These are phyloP conservation scores for Pseudochromis fuscus DNA, from an alignment of 2,797 vertebrate species.

Conservation along the genomic window DNA sequence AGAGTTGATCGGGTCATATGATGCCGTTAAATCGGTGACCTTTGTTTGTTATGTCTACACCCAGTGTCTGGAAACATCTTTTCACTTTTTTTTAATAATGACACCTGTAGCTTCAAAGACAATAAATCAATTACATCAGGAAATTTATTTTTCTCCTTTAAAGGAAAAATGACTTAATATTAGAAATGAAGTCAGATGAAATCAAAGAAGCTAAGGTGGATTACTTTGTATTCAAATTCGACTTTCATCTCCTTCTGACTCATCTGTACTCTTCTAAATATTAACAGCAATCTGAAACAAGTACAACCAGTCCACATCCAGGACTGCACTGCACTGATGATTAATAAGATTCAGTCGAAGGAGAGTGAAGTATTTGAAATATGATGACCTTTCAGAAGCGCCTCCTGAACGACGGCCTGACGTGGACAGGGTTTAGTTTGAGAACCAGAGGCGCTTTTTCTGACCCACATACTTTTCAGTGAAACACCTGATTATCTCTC, in stretches of 20 bases:
- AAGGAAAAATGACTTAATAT: not conserved
- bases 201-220: not conserved
- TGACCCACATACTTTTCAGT: not conserved
- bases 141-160: not conserved
- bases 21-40: not conserved
- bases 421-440: not conserved
- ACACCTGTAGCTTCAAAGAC: too few relatives aligned
- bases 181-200: not conserved
- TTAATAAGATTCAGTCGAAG: conserved; percentile 17
- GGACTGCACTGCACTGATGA: not conserved
- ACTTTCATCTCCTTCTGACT: conserved; percentile 28
- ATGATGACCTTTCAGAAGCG: conserved; percentile 7
- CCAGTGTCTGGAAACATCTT: not conserved
- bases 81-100: too few relatives aligned
- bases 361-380: conserved; percentile 22
- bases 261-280: conserved; percentile 37
- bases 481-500: conserved; percentile 19
- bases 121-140: too few relatives aligned
- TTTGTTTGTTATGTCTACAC: too few relatives aligned
- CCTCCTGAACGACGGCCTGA: not conserved
- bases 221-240: not conserved
- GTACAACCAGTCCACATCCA: conserved; percentile 51
- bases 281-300: conserved; percentile 33
- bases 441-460: conserved; percentile 1
- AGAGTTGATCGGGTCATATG: not conserved